These are phyloP conservation scores for Strongylocentrotus purpuratus DNA, from an alignment of 35 echinoderm and acorn worm genomes.

Conservation along the genomic window DNA sequence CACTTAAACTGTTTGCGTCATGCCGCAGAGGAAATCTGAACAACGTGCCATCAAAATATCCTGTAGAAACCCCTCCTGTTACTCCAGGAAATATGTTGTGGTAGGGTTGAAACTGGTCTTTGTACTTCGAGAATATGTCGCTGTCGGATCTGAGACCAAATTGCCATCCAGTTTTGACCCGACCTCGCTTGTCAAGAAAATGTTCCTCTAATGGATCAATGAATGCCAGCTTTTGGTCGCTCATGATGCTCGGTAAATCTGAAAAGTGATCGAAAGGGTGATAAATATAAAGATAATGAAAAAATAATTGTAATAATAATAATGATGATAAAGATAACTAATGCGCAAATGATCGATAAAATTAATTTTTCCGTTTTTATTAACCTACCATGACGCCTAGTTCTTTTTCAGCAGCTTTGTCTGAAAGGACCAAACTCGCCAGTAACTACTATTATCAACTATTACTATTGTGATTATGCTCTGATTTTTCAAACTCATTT, in stretches of 20 bases:
- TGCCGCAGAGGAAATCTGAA: conserved; percentile 9
- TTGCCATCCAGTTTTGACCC: neutral
- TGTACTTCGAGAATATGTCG: neutral
- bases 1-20: neutral
- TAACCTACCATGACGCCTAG: too few species aligned
- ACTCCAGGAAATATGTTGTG: neutral
- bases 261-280: neutral
- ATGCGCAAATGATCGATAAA: too few species aligned
- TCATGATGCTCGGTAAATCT: conserved; percentile 39
- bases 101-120: conserved; percentile 41
- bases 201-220: conserved; percentile 38
- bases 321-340: too few species aligned
- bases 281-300: neutral
- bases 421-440: too few species aligned
- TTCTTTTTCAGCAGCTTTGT: too few species aligned
- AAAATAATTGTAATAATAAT: too few species aligned
- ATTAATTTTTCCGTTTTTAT: too few species aligned
- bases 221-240: conserved; percentile 23
- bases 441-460: too few species aligned
- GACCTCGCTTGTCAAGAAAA: neutral
- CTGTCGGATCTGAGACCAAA: neutral
- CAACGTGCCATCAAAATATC: conserved; percentile 20
- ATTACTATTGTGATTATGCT: too few species aligned
- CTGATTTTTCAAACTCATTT: too few species aligned
- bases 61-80: neutral